Conservation (phyloP, 1,140 invertebrate genomes). For the Cyclargus thomasi region DNA sequence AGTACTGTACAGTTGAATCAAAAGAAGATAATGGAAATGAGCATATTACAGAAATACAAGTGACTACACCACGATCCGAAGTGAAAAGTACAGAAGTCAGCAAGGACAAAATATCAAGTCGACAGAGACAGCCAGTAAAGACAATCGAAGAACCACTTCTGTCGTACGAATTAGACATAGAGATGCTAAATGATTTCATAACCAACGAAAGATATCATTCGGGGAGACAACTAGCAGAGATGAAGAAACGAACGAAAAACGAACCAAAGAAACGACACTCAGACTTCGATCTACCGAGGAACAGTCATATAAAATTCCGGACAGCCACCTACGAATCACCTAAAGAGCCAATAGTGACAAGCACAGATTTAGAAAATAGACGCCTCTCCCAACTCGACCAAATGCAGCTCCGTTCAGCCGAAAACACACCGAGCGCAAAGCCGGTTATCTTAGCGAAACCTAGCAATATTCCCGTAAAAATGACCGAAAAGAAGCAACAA, state of each 20-base stretch:
- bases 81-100: constrained; percentile 40
- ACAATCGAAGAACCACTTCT: constrained; percentile 51
- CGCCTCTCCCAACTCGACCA: constrained; percentile 70
- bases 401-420: constrained; percentile 47
- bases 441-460: constrained; percentile 64
- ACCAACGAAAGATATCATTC: constrained; percentile 66
- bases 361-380: constrained; percentile 64
- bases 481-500: constrained; percentile 50
- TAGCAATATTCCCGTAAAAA: constrained; percentile 70
- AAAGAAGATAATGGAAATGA: constrained; percentile 47
- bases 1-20: constrained; percentile 38
- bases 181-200: constrained; percentile 67
- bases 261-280: constrained; percentile 72
- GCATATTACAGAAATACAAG: constrained; percentile 71
- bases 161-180: constrained; percentile 63
- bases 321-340: constrained; percentile 77
- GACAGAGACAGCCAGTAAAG: constrained; percentile 47
- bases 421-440: constrained; percentile 43
- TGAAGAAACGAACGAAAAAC: constrained; percentile 57
- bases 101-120: constrained; percentile 57
- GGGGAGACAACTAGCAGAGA: constrained; percentile 56
- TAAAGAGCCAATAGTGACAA: constrained; percentile 64
- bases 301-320: constrained; percentile 76
- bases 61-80: constrained; percentile 57
- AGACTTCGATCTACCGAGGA: constrained; percentile 70